Conservation (phyloP, 2,113 vertebrate genomes). For the Phaethornis superciliosus region DNA sequence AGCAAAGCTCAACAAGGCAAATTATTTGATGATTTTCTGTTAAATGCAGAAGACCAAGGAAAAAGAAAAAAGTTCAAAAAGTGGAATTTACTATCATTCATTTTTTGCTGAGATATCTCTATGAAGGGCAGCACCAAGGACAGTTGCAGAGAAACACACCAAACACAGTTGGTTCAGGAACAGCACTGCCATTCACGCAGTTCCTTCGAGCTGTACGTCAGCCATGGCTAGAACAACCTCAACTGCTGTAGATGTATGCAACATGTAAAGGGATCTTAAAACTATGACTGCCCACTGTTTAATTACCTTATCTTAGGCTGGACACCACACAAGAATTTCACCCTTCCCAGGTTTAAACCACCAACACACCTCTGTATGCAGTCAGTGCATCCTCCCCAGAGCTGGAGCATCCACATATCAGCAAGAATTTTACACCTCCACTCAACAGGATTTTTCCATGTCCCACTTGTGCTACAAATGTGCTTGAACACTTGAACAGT, state of each 20-base stretch:
- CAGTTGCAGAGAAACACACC: neutral
- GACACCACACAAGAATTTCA: neutral
- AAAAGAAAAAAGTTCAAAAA: neutral
- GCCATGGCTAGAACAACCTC: neutral
- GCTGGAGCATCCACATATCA: neutral
- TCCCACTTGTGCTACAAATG: neutral
- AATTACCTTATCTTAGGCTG: neutral
- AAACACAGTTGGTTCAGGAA: neutral
- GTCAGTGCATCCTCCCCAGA: neutral
- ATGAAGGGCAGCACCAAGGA: neutral
- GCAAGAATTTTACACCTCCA: neutral
- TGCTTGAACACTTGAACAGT: rapidly evolving
- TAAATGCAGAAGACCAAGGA: neutral
- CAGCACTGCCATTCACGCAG: neutral
- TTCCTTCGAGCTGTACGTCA: neutral
- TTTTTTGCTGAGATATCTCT: neutral
- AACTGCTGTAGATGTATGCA: neutral
- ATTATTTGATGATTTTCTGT: neutral
- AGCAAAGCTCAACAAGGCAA: neutral
- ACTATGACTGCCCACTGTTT: neutral
- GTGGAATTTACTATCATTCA: neutral
- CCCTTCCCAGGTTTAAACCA: neutral
- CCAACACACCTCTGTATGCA: neutral
- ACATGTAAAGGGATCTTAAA: rapidly evolving
- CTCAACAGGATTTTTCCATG: neutral